Evolutionary conservation across 2,113 vertebrate species (phyloP).

Genomic region (Sorex araneus): DNA sequence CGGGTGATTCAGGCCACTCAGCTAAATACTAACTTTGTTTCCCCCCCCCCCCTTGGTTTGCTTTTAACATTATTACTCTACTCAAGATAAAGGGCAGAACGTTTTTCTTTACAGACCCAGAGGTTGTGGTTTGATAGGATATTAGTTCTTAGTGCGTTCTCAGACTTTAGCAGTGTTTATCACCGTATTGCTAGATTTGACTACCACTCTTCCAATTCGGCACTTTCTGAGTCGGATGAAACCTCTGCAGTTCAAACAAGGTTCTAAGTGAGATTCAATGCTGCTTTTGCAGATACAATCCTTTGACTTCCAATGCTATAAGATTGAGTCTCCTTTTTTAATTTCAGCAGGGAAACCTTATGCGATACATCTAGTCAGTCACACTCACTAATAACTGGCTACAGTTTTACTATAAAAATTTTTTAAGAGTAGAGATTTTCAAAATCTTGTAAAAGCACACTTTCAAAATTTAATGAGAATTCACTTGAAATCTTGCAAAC

Average conservation of each 20-base stretch:
- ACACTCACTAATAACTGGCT: not conserved
- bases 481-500: not conserved
- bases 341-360: not conserved
- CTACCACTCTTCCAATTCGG: not conserved
- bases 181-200: not conserved
- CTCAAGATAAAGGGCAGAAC: too few relatives aligned
- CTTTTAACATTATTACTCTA: too few relatives aligned
- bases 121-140: not conserved
- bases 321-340: not conserved
- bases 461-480: slow-evolving; percentile 9
- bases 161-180: not conserved
- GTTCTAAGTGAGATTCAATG: not conserved
- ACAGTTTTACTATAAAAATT: not conserved
- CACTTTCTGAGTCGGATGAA: not conserved
- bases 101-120: not conserved
- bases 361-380: not conserved
- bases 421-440: not conserved
- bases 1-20: too few relatives aligned
- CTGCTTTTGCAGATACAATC: not conserved
- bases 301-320: not conserved
- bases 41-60: too few relatives aligned
- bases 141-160: not conserved
- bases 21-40: too few relatives aligned
- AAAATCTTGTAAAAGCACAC: not conserved
- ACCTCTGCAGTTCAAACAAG: not conserved